Evolutionary conservation across 2,113 vertebrate species (phyloP).

Genomic region (Sander lucioperca): DNA sequence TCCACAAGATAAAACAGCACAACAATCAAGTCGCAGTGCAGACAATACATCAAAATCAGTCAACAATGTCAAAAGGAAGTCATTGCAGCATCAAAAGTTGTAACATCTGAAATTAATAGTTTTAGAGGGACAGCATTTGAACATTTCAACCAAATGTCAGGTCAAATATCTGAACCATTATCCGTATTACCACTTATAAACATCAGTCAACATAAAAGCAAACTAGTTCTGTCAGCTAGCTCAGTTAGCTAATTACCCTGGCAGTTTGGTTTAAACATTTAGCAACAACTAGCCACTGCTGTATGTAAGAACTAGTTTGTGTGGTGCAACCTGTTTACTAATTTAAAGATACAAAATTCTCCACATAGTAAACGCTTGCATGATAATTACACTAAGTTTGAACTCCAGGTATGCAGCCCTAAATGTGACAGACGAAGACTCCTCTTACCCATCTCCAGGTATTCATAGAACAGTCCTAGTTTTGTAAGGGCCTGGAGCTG

Average conservation of each 20-base stretch:
- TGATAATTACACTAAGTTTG: neutral
- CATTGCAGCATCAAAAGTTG: no score
- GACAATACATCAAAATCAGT: no score
- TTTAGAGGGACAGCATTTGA: neutral
- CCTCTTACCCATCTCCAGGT: conserved; percentile 95
- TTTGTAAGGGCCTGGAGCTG: conserved; percentile 87
- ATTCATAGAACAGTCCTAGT: conserved; percentile 93
- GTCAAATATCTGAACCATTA: neutral
- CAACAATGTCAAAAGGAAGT: no score
- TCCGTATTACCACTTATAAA: neutral
- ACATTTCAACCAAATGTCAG: neutral
- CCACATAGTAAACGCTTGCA: neutral
- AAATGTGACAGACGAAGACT: neutral
- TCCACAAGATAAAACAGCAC: no score
- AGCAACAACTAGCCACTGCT: neutral
- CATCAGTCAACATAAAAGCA: no score
- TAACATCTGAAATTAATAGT: no score
- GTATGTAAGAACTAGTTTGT: neutral
- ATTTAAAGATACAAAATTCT: neutral
- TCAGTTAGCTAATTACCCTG: neutral
- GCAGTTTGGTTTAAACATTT: neutral
- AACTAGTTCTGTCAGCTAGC: neutral
- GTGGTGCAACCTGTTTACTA: conserved; percentile 7
- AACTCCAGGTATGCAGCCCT: neutral
- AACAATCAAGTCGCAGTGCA: no score